Conservation (phyloP, 1,140 invertebrate species). For the Druon quercuslanigerum region DNA sequence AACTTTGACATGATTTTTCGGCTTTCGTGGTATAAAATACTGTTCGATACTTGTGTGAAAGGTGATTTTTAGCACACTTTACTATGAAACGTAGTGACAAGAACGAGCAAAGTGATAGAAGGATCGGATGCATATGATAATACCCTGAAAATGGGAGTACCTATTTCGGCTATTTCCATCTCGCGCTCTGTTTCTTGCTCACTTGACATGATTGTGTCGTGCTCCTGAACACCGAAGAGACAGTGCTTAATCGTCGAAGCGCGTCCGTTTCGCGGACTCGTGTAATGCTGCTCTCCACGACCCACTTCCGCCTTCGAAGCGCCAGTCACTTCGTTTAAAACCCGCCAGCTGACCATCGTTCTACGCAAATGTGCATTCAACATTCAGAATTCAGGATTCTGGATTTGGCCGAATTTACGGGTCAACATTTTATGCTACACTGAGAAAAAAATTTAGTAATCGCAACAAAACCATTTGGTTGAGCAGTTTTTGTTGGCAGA, state of each 20-base stretch:
- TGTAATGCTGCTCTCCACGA: constrained; percentile 47
- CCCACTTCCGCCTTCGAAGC: constrained; percentile 56
- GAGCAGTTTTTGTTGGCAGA: no score
- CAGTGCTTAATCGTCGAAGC: constrained; percentile 53
- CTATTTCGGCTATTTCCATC: constrained; percentile 57
- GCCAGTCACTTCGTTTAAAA: constrained; percentile 45
- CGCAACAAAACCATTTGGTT: no score
- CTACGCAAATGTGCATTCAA: constrained; percentile 37
- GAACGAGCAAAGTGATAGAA: no score
- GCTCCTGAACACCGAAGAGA: constrained; percentile 52
- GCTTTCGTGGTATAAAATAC: no score
- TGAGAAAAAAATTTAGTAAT: no score
- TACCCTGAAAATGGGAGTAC: constrained; percentile 43
- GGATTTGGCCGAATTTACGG: background rate
- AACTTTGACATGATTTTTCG: no score
- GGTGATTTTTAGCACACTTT: no score
- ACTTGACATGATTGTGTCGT: constrained; percentile 50
- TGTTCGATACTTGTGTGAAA: no score
- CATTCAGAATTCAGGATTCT: background rate
- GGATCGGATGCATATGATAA: background rate
- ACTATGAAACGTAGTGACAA: no score
- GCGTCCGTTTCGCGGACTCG: constrained; percentile 53
- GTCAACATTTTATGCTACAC: background rate
- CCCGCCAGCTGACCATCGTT: constrained; percentile 42
- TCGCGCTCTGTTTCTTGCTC: constrained; percentile 60